Evolutionary conservation across 2,113 vertebrate genomes (phyloP), one percentile per base, ranked within the genome.

Genomic region (Neofelis nebulosa): DNA sequence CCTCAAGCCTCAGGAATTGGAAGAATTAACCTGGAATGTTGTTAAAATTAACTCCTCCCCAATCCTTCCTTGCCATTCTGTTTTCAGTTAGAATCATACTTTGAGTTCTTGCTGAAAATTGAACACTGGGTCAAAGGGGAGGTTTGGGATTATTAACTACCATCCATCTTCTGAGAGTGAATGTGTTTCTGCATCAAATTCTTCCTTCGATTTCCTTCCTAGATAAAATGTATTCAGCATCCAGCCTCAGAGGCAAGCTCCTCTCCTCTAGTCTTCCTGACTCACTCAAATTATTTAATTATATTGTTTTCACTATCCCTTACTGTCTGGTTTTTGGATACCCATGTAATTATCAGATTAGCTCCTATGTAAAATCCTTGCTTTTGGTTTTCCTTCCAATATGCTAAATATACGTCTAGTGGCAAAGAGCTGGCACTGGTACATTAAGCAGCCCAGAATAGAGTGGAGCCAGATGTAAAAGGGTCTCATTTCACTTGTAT

Each of bases 291-390:
- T 98, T 98, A 97, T 97, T 96, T 97, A 97, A 98, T 98, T 97
- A 96, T 61, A 93, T 93, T 96, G 93, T 94, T 97, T 95, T 91
- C 94, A 93, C 93, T 95, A 80, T 91, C 91, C 94, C 65, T 95
- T 96, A 78, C 84, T 97, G 96, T 96, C 97, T 97, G 85, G 91
- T 73, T 93, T 94, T 96, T 89, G 68, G 94, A 83, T 87, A 96
- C 76, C 98, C 94, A 41, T 98, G 73, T 98, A 98, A 98, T 98
- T 98, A 98, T 98, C 94, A 93, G 94, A 98, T 98, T 98, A 98
- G 82, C 41, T 93, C 95, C 91, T 91, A 93, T 91, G 91, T 96
- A 97, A 97, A 97, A 97, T 93, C 36, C 82, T 83, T 96, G 90
- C 94, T 93, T 98, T 96, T 86, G 71, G 71, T 89, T 97, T 97